Conservation (phyloP, 2,888 invertebrate species). For the Chloroclysta siterata region DNA sequence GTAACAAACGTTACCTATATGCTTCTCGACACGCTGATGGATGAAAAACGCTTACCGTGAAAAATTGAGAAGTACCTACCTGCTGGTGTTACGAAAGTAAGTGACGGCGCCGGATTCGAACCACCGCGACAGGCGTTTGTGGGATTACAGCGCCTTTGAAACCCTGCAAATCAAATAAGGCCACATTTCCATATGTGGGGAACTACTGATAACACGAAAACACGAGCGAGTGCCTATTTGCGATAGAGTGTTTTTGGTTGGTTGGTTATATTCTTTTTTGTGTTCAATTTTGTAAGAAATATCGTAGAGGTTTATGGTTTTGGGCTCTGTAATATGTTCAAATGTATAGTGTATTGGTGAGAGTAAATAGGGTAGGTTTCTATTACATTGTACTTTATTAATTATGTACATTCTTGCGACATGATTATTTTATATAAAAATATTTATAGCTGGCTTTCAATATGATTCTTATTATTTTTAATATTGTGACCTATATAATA, state of each 20-base stretch:
- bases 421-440: no score
- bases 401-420: not conserved
- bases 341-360: conserved; percentile 20
- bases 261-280: conserved; percentile 23
- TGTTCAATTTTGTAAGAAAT: conserved; percentile 28
- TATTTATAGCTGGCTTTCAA: no score
- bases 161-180: conserved; percentile 49
- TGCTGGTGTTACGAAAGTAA: conserved; percentile 36
- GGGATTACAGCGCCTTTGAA: conserved; percentile 44
- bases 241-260: conserved; percentile 21
- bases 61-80: conserved; percentile 35
- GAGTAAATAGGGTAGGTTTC: not conserved
- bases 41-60: conserved; percentile 44
- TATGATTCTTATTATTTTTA: no score
- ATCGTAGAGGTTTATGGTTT: conserved; percentile 29
- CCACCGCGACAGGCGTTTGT: conserved; percentile 48
- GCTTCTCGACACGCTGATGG: conserved; percentile 38
- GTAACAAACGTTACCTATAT: conserved; percentile 28
- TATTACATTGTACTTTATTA: not conserved
- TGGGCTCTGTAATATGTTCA: conserved; percentile 23
- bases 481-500: no score
- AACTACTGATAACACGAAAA: conserved; percentile 41
- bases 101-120: conserved; percentile 30
- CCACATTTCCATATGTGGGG: conserved; percentile 40
- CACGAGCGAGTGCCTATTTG: conserved; percentile 26